Base-by-base conservation (phyloP, 1,140 invertebrate genomes). In the Sycobia sp. region DNA sequence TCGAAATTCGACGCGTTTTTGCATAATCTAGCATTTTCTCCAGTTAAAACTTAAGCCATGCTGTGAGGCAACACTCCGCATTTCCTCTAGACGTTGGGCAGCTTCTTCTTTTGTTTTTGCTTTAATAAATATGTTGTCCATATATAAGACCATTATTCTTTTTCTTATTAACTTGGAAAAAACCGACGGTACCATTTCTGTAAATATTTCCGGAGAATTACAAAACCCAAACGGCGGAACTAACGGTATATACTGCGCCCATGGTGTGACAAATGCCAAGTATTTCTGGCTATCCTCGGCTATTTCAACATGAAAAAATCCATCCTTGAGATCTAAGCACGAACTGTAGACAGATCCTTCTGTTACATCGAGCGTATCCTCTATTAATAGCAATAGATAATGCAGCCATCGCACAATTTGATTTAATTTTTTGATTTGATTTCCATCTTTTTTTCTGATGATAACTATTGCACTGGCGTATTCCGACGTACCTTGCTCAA, bases 281-380 rank as follows among this genome's bases (percentile, higher is more conserved):
- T 53, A 57, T 39, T 61, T 47, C n/a, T 39, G 14, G 14, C 51
- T 64, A 1, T 36, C 11, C 10, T 65, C 14, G 3, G 22, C 41
- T 7, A 65, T 23, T 0, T 13, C n/a, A 3, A 65, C 39, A 7
- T 59, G 56, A 53, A 59, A 54, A 43, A 65, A 65, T 3, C 50
- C 49, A 23, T 54, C 44, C 4, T 38, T 65, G 0, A 53, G 8
- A 39, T 61, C 49, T 4, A 51, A 7, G 4, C 4, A 11, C 20
- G 25, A 43, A 16, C 13, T 18, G 10, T 10, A 5, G 0, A 1
- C 11, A 0, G 55, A 46, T 7, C 9, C 43, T 20, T 46, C 27
- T 3, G 43, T 36, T 0, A 4, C 20, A 11, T 61, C 29, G 0
- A 53, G 1, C 11, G 16, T 11, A 5, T 53, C 39, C 10, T 61